A percentile compares a stretch with the other conserved stretches of the same genome.
Conservation (phyloP, 2,113 vertebrate genomes). For the Plecotus auritus region DNA sequence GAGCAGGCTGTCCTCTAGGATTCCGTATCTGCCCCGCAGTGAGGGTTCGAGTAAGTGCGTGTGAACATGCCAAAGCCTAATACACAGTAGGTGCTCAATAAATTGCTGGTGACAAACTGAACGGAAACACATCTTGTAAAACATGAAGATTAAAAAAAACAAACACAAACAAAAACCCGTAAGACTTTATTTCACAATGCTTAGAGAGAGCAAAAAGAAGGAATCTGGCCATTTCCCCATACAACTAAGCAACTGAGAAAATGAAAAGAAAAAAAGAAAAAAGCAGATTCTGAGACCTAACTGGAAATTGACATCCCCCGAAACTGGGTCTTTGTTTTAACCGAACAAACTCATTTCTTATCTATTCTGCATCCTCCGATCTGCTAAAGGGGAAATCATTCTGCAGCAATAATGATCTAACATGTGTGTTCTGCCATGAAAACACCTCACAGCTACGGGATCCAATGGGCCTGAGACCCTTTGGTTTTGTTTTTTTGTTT, state of each 20-base stretch:
- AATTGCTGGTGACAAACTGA: not conserved
- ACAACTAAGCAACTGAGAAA: slow-evolving; percentile 15
- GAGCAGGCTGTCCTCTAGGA: too few relatives aligned
- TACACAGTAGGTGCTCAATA: not conserved
- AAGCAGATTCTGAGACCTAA: not conserved
- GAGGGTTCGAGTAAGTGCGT: not conserved
- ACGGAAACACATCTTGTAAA: not conserved
- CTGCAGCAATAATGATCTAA: not conserved
- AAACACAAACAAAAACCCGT: not conserved
- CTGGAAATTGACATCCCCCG: not conserved
- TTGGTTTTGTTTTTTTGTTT: too few relatives aligned
- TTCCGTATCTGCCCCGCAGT: not conserved
- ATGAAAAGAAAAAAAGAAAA: not conserved
- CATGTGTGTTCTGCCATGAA: not conserved
- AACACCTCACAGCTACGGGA: not conserved
- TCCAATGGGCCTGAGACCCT: not conserved
- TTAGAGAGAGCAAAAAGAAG: not conserved
- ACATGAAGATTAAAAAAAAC: not conserved
- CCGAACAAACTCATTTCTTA: not conserved
- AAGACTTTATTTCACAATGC: not conserved
- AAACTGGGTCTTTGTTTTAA: not conserved
- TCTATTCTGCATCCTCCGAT: not conserved
- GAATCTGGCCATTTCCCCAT: not conserved
- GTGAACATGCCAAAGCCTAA: not conserved
- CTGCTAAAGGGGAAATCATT: not conserved